Conservation (phyloP, 92 coral and sea anemone genomes). For the Actinernus sp. region DNA sequence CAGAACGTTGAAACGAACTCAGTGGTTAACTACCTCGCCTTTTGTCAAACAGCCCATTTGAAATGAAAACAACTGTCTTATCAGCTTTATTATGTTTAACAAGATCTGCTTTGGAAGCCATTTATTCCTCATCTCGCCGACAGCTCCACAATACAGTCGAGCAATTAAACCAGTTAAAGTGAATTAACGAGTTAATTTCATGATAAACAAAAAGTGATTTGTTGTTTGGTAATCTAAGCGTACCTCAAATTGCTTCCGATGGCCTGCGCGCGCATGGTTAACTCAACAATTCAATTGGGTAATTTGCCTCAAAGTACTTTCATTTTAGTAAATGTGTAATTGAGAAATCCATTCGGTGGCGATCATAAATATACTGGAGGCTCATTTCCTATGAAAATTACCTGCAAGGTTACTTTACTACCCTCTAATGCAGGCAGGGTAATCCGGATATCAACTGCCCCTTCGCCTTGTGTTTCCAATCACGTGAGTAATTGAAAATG, state of each 20-base stretch:
- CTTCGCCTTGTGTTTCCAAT: neutral
- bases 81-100: no score
- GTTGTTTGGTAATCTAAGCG: slow-evolving; percentile 54
- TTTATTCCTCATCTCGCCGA: no score
- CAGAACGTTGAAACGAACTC: no score
- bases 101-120: no score
- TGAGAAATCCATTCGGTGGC: slow-evolving; percentile 33
- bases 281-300: slow-evolving; percentile 7
- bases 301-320: slow-evolving; percentile 20
- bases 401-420: slow-evolving; percentile 15
- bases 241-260: slow-evolving; percentile 58
- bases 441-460: slow-evolving; percentile 19
- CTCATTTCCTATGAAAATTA: slow-evolving; percentile 45
- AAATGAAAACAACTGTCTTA: no score
- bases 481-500: slow-evolving; percentile 36
- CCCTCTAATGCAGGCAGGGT: neutral
- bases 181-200: slow-evolving; percentile 44
- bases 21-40: no score
- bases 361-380: slow-evolving; percentile 32
- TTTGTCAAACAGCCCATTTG: no score
- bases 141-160: slow-evolving; percentile 28
- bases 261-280: slow-evolving; percentile 2
- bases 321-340: slow-evolving; percentile 18
- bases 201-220: slow-evolving; percentile 54
- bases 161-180: slow-evolving; percentile 48